Percentiles rank a stretch among this genome's conserved stretches.
These are phyloP conservation scores for Lordiphosa andalusiaca DNA, from an alignment of 2,888 invertebrate species.

Conservation along the genomic window DNA sequence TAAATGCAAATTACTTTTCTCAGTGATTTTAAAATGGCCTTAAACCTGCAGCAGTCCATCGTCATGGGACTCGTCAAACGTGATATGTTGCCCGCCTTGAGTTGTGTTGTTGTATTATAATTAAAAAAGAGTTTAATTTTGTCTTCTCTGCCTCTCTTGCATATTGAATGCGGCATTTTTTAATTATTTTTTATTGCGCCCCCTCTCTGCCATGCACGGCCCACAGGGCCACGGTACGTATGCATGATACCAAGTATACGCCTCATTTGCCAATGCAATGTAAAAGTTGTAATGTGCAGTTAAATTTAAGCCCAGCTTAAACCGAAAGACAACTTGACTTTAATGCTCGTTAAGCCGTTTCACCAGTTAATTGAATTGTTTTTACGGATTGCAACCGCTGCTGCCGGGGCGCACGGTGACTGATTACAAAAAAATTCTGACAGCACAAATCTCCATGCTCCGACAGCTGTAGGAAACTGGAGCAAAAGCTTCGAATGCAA, in stretches of 20 bases:
- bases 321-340: conserved; percentile 18
- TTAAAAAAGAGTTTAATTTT: too few relatives aligned
- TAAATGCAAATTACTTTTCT: too few relatives aligned
- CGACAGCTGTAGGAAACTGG: conserved; percentile 23
- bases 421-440: conserved; percentile 43
- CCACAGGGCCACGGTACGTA: neutral
- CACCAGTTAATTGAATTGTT: conserved; percentile 53
- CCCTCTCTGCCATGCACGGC: conserved; percentile 21
- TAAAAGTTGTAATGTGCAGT: conserved; percentile 28
- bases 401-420: conserved; percentile 29
- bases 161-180: conserved; percentile 19
- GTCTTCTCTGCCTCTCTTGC: neutral
- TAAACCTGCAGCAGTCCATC: too few relatives aligned
- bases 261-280: conserved; percentile 38
- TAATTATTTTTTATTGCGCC: conserved; percentile 21
- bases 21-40: too few relatives aligned
- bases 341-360: conserved; percentile 44
- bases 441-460: conserved; percentile 3
- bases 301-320: conserved; percentile 5
- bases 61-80: too few relatives aligned
- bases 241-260: conserved; percentile 13
- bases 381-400: conserved; percentile 5
- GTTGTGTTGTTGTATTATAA: too few relatives aligned
- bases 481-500: conserved; percentile 20
- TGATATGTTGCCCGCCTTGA: too few relatives aligned